These are phyloP conservation scores for Vombatus ursinus DNA, from an alignment of 2,113 vertebrate species.

Conservation along the genomic window DNA sequence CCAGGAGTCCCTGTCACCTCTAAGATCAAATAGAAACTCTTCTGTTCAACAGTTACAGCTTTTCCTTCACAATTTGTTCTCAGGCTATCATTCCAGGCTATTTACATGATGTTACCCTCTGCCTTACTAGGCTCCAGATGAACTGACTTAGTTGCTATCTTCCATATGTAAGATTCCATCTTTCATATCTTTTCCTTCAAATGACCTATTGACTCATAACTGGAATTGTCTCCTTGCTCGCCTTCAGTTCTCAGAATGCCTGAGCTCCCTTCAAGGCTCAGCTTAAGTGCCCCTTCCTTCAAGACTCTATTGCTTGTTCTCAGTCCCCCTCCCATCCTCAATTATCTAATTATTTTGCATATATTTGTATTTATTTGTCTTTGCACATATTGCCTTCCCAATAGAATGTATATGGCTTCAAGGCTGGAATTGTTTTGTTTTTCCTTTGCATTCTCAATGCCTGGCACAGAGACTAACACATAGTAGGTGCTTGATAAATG, in stretches of 20 bases:
- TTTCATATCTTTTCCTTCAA: no score
- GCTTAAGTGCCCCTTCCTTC: not conserved
- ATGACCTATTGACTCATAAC: not conserved
- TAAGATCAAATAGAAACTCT: not conserved
- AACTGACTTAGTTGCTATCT: no score
- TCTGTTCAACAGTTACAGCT: not conserved
- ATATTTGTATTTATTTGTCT: not conserved
- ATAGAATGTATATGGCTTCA: not conserved
- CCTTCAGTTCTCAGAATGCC: not conserved
- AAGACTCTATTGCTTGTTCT: not conserved
- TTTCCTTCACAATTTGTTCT: not conserved
- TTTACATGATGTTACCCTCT: not conserved
- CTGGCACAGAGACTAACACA: not conserved
- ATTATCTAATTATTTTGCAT: not conserved
- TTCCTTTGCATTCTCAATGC: not conserved
- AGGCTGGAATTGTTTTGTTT: not conserved
- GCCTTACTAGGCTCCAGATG: not conserved
- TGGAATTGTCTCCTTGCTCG: not conserved
- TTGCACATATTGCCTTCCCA: not conserved
- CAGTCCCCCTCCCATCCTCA: not conserved
- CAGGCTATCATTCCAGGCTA: not conserved
- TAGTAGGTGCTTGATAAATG: not conserved
- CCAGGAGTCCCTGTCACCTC: not conserved
- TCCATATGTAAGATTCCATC: no score
- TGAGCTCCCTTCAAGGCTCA: not conserved